Evolutionary conservation across 2,797 vertebrate species (phyloP).

Genomic region (Hemibagrus guttatus): DNA sequence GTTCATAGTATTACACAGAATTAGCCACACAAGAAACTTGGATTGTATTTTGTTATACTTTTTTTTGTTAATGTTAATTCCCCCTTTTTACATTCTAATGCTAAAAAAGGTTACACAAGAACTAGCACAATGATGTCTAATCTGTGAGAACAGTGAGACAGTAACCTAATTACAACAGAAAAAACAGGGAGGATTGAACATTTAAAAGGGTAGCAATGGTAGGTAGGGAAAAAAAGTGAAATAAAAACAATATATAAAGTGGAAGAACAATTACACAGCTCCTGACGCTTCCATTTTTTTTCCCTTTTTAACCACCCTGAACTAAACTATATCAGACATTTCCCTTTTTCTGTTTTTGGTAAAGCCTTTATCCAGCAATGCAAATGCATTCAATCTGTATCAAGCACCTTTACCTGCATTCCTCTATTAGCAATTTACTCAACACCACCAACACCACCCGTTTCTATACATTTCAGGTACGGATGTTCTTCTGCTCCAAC

Average conservation of each 20-base stretch:
- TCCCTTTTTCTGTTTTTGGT: slow-evolving; percentile 59
- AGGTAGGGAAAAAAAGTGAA: slow-evolving; percentile 54
- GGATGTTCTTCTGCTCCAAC: not conserved
- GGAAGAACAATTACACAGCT: slow-evolving; percentile 65
- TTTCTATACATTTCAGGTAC: not conserved
- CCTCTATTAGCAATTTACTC: not conserved
- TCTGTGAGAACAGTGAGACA: slow-evolving; percentile 70
- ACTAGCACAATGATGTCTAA: slow-evolving; percentile 74
- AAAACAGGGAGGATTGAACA: slow-evolving; percentile 54
- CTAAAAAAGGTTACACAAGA: slow-evolving; percentile 75
- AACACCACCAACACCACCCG: not conserved
- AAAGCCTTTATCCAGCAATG: slow-evolving; percentile 36
- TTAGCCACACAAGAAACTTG: slow-evolving; percentile 75
- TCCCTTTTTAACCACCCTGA: slow-evolving; percentile 12
- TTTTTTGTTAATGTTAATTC: slow-evolving; percentile 71
- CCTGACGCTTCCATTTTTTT: slow-evolving; percentile 38
- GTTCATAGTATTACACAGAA: slow-evolving; percentile 76
- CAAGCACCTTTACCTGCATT: not conserved
- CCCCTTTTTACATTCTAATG: slow-evolving; percentile 71
- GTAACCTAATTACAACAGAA: slow-evolving; percentile 73
- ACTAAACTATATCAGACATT: slow-evolving; percentile 25
- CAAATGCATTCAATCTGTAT: slow-evolving; percentile 1
- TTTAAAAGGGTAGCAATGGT: not conserved
- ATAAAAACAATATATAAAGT: slow-evolving; percentile 54
- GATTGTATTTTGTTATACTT: slow-evolving; percentile 69